These are phyloP conservation scores for Campopleginae sp. DNA, from an alignment of 2,888 invertebrate genomes.

Conservation along the genomic window DNA sequence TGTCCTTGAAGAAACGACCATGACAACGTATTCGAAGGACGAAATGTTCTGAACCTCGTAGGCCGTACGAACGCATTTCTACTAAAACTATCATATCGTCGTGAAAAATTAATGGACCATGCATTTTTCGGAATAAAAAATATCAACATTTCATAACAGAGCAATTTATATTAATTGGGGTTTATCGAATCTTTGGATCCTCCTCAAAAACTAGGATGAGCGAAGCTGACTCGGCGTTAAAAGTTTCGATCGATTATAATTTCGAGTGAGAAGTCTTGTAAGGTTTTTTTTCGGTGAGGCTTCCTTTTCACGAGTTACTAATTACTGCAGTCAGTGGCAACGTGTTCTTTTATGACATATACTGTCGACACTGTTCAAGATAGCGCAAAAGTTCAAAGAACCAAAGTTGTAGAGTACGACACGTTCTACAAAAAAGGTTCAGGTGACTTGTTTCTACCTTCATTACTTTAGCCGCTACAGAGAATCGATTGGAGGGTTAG, in stretches of 20 bases:
- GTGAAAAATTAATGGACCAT: background rate
- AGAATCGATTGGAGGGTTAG: background rate
- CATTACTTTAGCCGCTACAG: background rate
- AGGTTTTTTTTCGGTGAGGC: background rate
- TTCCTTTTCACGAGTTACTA: background rate
- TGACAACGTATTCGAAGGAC: too few species aligned
- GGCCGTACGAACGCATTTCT: too few species aligned
- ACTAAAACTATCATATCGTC: background rate
- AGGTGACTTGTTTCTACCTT: background rate
- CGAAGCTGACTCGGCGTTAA: background rate
- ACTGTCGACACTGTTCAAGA: background rate
- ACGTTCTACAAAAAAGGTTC: background rate
- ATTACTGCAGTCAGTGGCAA: background rate
- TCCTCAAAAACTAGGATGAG: background rate
- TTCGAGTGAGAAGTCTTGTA: background rate
- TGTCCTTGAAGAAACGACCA: too few species aligned
- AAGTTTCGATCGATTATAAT: background rate
- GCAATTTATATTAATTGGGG: background rate
- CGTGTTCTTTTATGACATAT: background rate
- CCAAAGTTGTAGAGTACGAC: background rate
- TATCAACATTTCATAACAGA: background rate
- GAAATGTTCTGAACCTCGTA: too few species aligned
- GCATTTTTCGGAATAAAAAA: background rate
- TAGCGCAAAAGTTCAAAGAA: background rate
- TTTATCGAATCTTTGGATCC: background rate